Evolutionary conservation across 1,140 invertebrate genomes (phyloP).

Genomic region (Nasonia giraulti): DNA sequence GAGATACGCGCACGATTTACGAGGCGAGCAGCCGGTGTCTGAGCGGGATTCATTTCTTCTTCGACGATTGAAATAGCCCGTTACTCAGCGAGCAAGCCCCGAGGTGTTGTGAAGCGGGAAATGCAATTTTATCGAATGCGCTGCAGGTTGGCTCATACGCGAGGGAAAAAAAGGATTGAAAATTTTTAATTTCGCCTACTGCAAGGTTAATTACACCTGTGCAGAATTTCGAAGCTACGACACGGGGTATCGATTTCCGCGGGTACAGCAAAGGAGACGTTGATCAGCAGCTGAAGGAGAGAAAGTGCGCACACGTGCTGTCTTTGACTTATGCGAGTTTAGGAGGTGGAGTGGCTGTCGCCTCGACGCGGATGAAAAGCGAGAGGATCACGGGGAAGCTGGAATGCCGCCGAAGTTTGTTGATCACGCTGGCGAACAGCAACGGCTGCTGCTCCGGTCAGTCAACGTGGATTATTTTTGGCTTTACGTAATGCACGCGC

Average conservation of each 20-base stretch:
- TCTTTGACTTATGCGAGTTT: background rate
- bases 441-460: too few species aligned
- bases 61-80: slow-evolving; percentile 30
- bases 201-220: background rate
- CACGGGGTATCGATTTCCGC: background rate
- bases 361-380: slow-evolving; percentile 9
- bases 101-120: slow-evolving; percentile 27
- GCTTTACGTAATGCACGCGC: background rate
- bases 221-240: too few species aligned
- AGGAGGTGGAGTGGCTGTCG: background rate
- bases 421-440: background rate
- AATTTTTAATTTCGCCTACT: background rate
- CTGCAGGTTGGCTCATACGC: background rate
- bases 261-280: too few species aligned
- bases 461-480: background rate
- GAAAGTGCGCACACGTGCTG: slow-evolving; percentile 6
- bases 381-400: background rate
- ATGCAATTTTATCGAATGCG: slow-evolving; percentile 21
- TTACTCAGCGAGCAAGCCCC: slow-evolving; percentile 21
- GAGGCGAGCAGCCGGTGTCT: background rate
- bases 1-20: slow-evolving; percentile 7
- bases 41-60: background rate
- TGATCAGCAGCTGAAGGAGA: background rate
- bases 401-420: background rate
- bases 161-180: background rate